Conservation (phyloP, 1,140 invertebrate species). For the Drosophila tristis region DNA sequence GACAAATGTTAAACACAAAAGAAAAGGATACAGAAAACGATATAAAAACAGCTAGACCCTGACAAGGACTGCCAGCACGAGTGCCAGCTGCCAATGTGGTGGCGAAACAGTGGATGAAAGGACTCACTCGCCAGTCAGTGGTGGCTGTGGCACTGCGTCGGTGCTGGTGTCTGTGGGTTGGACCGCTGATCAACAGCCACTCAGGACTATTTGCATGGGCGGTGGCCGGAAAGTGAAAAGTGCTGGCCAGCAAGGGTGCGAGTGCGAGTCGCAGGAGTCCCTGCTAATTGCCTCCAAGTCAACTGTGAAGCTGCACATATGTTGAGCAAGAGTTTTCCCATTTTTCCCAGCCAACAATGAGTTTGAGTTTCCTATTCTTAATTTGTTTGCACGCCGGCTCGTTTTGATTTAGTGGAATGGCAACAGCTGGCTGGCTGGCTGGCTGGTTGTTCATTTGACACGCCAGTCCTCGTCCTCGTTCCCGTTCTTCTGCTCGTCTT, state of each 20-base stretch:
- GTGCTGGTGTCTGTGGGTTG: conserved; percentile 12
- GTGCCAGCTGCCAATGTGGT: conserved; percentile 44
- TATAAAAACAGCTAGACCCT: conserved; percentile 27
- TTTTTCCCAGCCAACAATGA: conserved; percentile 32
- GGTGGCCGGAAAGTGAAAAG: conserved; percentile 11
- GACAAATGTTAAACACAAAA: conserved; percentile 32
- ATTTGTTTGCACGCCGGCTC: conserved; percentile 65
- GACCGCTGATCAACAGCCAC: conserved; percentile 25
- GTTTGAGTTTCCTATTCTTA: conserved; percentile 38
- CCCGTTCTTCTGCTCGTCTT: conserved; percentile 10
- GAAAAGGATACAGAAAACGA: conserved; percentile 16
- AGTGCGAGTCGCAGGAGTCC: conserved; percentile 39
- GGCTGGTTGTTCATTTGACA: conserved; percentile 65
- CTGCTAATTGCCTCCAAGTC: conserved; percentile 63
- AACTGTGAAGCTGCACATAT: conserved; percentile 79
- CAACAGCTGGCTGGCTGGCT: conserved; percentile 49
- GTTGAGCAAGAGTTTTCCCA: conserved; percentile 42
- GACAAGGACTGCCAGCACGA: not conserved
- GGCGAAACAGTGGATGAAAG: conserved; percentile 9
- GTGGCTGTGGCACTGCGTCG: too few relatives aligned
- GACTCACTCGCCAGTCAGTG: conserved; percentile 1
- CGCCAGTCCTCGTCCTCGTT: conserved; percentile 21
- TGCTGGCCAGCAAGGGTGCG: conserved; percentile 3
- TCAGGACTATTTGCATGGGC: conserved; percentile 61
- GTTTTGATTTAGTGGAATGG: conserved; percentile 66